Conservation (phyloP, 2,113 vertebrate genomes). For the Lophochroa leadbeateri region DNA sequence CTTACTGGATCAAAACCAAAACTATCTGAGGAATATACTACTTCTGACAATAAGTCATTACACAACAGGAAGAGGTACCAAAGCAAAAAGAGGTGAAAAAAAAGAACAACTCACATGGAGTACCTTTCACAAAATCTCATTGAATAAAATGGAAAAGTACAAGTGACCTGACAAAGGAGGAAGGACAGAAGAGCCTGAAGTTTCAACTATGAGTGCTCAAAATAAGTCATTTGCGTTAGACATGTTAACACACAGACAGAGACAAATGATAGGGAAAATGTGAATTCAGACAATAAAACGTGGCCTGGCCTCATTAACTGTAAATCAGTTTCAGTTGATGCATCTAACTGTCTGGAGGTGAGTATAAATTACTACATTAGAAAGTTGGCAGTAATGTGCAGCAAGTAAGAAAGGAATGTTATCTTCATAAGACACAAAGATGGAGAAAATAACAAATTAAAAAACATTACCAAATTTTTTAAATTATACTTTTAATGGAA, state of each 20-base stretch:
- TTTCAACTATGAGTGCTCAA: not conserved
- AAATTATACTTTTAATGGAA: not conserved
- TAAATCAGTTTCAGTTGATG: conserved; percentile 4
- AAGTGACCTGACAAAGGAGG: not conserved
- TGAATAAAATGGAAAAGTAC: not conserved
- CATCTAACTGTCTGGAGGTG: not conserved
- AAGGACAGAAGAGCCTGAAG: not conserved
- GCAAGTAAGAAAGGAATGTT: not conserved
- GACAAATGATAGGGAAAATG: not conserved
- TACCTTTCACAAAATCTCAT: not conserved
- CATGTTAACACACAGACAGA: not conserved
- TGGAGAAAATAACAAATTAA: not conserved
- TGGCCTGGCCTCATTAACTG: conserved; percentile 4
- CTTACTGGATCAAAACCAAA: conserved; percentile 36
- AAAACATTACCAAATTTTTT: not conserved
- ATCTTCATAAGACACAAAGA: not conserved
- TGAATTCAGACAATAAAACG: conserved; percentile 11
- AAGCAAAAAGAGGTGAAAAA: not conserved
- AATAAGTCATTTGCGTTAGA: not conserved
- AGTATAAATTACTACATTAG: not conserved
- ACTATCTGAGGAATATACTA: not conserved
- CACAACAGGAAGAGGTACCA: not conserved
- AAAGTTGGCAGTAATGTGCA: not conserved
- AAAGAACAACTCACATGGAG: not conserved
- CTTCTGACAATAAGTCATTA: not conserved